Base-by-base conservation (phyloP, 64 coral and sea anemone genomes). In the Cladopsammia gracilis region DNA sequence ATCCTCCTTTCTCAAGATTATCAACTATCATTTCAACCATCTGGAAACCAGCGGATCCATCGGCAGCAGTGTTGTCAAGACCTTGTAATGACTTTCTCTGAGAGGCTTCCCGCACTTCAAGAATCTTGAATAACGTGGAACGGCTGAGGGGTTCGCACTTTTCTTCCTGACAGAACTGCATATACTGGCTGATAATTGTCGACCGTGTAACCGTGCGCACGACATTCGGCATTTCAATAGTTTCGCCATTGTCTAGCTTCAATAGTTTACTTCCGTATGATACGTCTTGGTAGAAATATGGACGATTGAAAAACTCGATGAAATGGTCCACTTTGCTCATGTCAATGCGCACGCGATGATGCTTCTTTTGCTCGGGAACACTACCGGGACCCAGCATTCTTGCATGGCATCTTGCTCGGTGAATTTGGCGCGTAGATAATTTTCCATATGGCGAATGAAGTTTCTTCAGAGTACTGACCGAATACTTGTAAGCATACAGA, bases 31-130 rank as follows among this genome's bases (percentile, higher is more conserved):
- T 25, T 18, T 43, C 65, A 52, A 90, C 19, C 18, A n/a, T 78
- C 4, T 77, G 51, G 62, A 92, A 92, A 72, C 48, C 90, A 51
- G 81, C 23, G 19, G 90, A 81, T 25, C 90, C 90, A 57, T 92
- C 90, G n/a, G 90, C 80, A 48, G 90, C 58, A 15, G 90, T 92
- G 48, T 92, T 84, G 61, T 92, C 79, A 8, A 92, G 79, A 52
- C 90, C 90, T 26, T 73, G 67, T 48, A 92, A 71, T 26, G 80
- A 92, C 51, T 81, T 92, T 22, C 75, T 78, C 25, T 92, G 90
- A n/a, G n/a, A n/a, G n/a, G n/a, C n/a, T n/a, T n/a, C n/a, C n/a
- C n/a, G n/a, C n/a, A n/a, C n/a, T n/a, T 80, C 89, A 18, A 91
- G 89, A 53, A 91, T 83, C 22, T 75, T 59, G 61, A 75, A 92